phyloP scores from a whole-genome alignment of 2,888 invertebrate genomes.

The Stratiomys singularior region DNA sequence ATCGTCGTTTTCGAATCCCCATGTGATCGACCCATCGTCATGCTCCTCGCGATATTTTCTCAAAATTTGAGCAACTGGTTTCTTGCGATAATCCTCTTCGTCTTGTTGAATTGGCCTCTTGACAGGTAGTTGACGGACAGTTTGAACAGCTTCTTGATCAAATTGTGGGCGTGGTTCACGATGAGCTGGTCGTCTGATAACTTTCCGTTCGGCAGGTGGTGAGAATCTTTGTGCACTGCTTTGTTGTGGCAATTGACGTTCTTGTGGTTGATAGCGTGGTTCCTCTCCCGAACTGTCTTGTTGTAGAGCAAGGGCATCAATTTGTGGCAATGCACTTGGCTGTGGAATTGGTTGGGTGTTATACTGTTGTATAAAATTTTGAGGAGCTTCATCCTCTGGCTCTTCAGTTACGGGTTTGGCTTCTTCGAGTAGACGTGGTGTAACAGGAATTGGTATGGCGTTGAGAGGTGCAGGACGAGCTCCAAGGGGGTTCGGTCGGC shows the following conservation, averaged over 20 bases:
- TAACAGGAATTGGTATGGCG: conserved; percentile 67
- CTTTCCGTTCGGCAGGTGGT: conserved; percentile 39
- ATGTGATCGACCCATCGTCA: conserved; percentile 78
- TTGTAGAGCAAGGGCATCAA: conserved; percentile 55
- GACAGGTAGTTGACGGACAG: conserved; percentile 59
- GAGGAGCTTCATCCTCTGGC: conserved; percentile 71
- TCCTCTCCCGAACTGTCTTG: conserved; percentile 57
- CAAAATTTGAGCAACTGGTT: conserved; percentile 78
- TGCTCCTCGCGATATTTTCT: conserved; percentile 82
- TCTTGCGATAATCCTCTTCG: conserved; percentile 66
- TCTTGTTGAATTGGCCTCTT: conserved; percentile 61
- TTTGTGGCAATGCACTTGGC: conserved; percentile 62
- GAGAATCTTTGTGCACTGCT: conserved; percentile 34
- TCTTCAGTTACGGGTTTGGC: conserved; percentile 76
- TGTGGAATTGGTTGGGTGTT: conserved; percentile 62
- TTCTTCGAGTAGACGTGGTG: conserved; percentile 61
- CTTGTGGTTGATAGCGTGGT: conserved; percentile 45
- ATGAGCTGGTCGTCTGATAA: conserved; percentile 66
- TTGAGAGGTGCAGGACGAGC: conserved; percentile 66
- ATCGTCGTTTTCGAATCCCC: conserved; percentile 90
- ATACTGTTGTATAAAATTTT: conserved; percentile 68
- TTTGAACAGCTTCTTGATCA: conserved; percentile 67
- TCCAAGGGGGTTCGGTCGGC: conserved; percentile 64
- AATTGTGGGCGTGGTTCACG: conserved; percentile 69
- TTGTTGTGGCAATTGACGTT: conserved; percentile 51